phyloP scores from a whole-genome alignment of 2,888 invertebrate genomes.

The Eustalomyia histrio region DNA sequence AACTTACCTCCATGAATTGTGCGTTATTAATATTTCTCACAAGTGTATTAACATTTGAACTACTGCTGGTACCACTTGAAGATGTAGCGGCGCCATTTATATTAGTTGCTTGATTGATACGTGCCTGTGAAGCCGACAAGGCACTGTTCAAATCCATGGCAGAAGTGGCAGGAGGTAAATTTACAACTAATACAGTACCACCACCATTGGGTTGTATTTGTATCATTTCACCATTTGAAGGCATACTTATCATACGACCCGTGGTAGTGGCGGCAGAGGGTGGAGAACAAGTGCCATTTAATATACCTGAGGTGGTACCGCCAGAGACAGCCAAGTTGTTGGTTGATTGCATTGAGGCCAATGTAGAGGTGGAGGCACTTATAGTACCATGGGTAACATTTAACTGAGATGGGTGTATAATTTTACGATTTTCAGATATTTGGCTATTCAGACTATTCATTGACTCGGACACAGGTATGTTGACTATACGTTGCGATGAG shows the following conservation, averaged over 20 bases:
- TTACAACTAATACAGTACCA: slow-evolving; percentile 90
- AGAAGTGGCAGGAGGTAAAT: slow-evolving; percentile 84
- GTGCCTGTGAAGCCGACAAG: slow-evolving; percentile 65
- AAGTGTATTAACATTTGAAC: slow-evolving; percentile 59
- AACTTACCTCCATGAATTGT: slow-evolving; percentile 81
- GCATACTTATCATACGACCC: slow-evolving; percentile 80
- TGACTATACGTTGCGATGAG: slow-evolving; percentile 70
- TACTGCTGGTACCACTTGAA: slow-evolving; percentile 79
- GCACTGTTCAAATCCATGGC: slow-evolving; percentile 73
- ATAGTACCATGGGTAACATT: slow-evolving; percentile 72
- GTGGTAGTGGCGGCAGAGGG: slow-evolving; percentile 66
- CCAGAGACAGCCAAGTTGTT: slow-evolving; percentile 50
- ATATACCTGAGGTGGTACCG: slow-evolving; percentile 66
- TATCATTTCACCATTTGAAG: slow-evolving; percentile 81
- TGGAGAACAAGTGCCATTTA: slow-evolving; percentile 68
- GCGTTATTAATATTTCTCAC: slow-evolving; percentile 58
- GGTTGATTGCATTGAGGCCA: slow-evolving; percentile 66
- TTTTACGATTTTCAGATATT: slow-evolving; percentile 73
- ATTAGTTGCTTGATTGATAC: slow-evolving; percentile 50
- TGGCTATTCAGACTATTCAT: slow-evolving; percentile 80
- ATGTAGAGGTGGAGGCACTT: slow-evolving; percentile 66
- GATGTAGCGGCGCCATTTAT: slow-evolving; percentile 59
- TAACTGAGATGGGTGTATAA: slow-evolving; percentile 69
- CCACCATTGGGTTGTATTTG: slow-evolving; percentile 82
- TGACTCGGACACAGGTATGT: slow-evolving; percentile 78